These are phyloP conservation scores for Tenebrosternarchus preto DNA, from an alignment of 2,113 vertebrate genomes.

Conservation along the genomic window DNA sequence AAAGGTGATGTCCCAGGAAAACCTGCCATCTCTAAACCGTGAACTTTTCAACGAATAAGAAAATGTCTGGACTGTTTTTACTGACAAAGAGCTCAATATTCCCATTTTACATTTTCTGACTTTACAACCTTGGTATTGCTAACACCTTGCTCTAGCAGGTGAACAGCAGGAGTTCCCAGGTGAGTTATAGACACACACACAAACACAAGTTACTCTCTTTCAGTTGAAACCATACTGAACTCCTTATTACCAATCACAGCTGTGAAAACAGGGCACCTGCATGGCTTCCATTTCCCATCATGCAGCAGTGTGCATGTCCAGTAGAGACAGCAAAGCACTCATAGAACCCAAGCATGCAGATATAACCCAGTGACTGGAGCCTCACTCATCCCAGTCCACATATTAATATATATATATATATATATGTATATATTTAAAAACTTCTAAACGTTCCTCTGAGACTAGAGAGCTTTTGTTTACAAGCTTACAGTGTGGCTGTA, in stretches of 20 bases:
- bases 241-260: neutral
- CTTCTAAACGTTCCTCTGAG: neutral
- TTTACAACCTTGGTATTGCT: too few relatives aligned
- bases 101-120: too few relatives aligned
- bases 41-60: neutral
- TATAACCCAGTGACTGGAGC: too few relatives aligned
- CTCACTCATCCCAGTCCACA: too few relatives aligned
- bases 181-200: too few relatives aligned
- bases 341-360: neutral
- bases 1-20: neutral
- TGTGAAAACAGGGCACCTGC: neutral
- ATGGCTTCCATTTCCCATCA: neutral
- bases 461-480: neutral
- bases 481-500: neutral
- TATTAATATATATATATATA: too few relatives aligned
- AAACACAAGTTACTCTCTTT: too few relatives aligned
- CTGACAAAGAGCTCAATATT: too few relatives aligned
- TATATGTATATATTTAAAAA: too few relatives aligned
- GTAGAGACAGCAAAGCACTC: neutral
- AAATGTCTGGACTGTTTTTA: neutral
- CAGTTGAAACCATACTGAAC: neutral
- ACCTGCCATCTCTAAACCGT: neutral
- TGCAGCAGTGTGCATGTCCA: neutral
- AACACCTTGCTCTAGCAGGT: too few relatives aligned
- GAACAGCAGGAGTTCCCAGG: too few relatives aligned